These are phyloP conservation scores for Dasysyrphus albostriatus DNA, from an alignment of 2,888 invertebrate genomes.

Conservation along the genomic window DNA sequence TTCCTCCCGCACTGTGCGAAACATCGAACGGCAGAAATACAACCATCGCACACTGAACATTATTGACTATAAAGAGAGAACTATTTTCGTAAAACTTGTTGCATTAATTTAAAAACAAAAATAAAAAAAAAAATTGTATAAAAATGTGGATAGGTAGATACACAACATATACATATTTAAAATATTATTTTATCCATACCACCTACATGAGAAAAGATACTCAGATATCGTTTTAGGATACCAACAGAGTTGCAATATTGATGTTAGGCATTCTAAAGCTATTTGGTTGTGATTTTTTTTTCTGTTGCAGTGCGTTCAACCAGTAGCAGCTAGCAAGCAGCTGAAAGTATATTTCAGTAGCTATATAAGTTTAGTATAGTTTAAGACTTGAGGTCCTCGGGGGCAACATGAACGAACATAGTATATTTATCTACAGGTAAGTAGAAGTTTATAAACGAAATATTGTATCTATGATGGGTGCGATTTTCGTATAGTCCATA, in stretches of 20 bases:
- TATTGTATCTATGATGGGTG: conserved; percentile 43
- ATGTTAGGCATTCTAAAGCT: conserved; percentile 48
- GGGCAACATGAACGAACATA: conserved; percentile 30
- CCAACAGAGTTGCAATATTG: conserved; percentile 36
- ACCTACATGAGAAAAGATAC: conserved; percentile 20
- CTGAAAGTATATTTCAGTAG: conserved; percentile 20
- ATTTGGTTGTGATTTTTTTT: conserved; percentile 39
- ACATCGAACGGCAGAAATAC: not conserved
- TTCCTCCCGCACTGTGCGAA: not conserved
- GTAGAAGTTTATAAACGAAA: conserved; percentile 12
- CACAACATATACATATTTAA: not conserved
- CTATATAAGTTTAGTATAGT: conserved; percentile 20
- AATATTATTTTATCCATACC: conserved; percentile 26
- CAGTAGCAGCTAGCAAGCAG: conserved; percentile 34
- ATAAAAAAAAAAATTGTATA: not conserved
- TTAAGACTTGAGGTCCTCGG: conserved; percentile 21
- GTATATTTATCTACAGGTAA: not conserved
- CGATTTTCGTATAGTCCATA: conserved; percentile 21
- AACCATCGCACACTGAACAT: conserved; percentile 3
- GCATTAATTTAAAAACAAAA: conserved; percentile 51
- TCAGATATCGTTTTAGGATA: not conserved
- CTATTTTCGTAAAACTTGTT: conserved; percentile 69
- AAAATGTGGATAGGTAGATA: too few relatives aligned
- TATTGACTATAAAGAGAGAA: conserved; percentile 27
- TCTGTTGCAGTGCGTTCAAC: conserved; percentile 39